Conservation (phyloP, 2,113 vertebrate species). For the Eublepharis macularius region DNA sequence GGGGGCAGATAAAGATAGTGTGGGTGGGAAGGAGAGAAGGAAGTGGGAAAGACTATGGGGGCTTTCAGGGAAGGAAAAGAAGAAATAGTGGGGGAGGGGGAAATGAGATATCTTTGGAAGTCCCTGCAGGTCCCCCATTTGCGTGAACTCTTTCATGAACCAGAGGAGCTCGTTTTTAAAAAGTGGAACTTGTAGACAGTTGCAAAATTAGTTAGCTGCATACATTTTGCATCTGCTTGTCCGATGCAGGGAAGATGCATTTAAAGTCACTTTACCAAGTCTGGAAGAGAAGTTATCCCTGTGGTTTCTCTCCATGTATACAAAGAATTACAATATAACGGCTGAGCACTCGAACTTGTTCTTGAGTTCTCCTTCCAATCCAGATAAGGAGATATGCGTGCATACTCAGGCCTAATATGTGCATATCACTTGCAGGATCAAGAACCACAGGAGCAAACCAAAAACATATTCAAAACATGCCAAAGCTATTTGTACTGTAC, state of each 20-base stretch:
- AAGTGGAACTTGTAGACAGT: neutral
- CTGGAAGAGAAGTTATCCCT: neutral
- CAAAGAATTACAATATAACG: neutral
- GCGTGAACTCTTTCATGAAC: no score
- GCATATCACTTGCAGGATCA: neutral
- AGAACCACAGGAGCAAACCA: neutral
- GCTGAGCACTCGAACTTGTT: neutral
- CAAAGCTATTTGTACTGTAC: neutral
- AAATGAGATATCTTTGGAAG: no score
- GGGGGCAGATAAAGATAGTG: no score
- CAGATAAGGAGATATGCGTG: no score
- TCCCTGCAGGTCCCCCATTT: no score
- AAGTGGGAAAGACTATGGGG: no score
- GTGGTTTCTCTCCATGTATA: neutral
- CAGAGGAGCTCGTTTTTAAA: neutral
- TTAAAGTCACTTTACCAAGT: neutral
- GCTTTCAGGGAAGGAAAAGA: no score
- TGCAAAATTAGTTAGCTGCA: neutral
- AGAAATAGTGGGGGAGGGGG: no score
- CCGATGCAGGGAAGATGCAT: neutral
- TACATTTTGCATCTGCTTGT: neutral
- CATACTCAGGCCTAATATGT: neutral
- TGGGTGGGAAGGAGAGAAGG: no score
- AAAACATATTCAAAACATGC: no score
- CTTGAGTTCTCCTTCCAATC: neutral